Base-by-base conservation (phyloP, 2,888 invertebrate species). In the Leptinotarsa peninsularis region DNA sequence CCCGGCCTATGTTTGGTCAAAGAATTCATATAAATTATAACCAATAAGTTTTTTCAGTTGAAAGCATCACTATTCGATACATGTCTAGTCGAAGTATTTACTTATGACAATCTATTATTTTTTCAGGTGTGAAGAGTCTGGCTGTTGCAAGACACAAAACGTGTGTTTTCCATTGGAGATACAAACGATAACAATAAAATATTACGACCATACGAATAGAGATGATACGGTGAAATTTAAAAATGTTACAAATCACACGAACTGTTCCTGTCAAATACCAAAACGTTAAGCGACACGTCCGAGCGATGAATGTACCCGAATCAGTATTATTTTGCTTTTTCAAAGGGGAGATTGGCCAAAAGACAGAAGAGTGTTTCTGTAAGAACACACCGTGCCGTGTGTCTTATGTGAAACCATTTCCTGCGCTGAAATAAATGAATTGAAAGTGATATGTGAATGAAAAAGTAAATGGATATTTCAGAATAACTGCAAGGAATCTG, bases 61-160 rank as follows among this genome's bases (percentile, higher is more conserved):
- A 33, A 33, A 33, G 10, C 33, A 33, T 2, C 1, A 33, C 33
- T 33, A 33, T 33, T 10, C 33, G 33, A 33, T 33, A 2, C 33
- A 33, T 33, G 33, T 33, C 33, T 33, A 10, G 33, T 33, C 10
- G 10, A 10, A 33, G 10, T 2, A 33, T 33, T 10, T 10, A 33
- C 33, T 10, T 33, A 1, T 33, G 33, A 33, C 10, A 33, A n/a
- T 52, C 17, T 52, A 14, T n/a, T 18, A 21, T 58, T 58, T 58
- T 63, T 63, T 63, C 63, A 63, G 63, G 18, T 63, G 63, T 13
- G 63, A 63, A 18, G 63, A 63, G 13, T 63, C 63, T 43, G 63
- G 63, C 27, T 63, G 63, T 18, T 63, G 63, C 63, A n/a, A 63
- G 5, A 63, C 5, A 1, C 27, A 43, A 17, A 43, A 63, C 15